Percentiles rank a stretch among this genome's conserved stretches.
Evolutionary conservation across 1,140 invertebrate genomes (phyloP).

Genomic region (Papilio glaucus): DNA sequence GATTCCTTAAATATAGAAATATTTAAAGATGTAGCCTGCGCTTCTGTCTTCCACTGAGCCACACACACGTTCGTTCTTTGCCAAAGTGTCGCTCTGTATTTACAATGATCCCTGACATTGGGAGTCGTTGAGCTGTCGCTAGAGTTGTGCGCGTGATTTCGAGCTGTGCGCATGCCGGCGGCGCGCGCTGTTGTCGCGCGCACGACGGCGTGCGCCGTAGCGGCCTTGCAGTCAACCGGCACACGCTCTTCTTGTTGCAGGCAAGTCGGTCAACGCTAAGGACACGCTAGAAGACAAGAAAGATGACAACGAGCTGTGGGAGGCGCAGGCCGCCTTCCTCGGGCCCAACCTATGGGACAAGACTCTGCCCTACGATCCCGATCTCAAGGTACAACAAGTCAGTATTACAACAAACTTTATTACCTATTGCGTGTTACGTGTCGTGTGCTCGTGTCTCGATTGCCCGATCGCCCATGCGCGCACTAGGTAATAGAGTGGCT

Average conservation of each 20-base stretch:
- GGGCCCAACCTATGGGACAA: slow-evolving; percentile 98
- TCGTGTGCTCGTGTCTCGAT: slow-evolving; percentile 60
- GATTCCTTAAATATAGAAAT: background rate
- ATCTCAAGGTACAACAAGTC: slow-evolving; percentile 95
- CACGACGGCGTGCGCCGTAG: slow-evolving; percentile 35
- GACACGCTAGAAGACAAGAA: slow-evolving; percentile 90
- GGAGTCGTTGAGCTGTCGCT: background rate
- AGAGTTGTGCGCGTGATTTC: background rate
- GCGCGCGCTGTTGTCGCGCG: slow-evolving; percentile 42
- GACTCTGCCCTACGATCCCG: slow-evolving; percentile 93
- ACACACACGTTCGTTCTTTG: background rate
- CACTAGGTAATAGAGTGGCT: slow-evolving; percentile 73
- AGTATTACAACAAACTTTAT: slow-evolving; percentile 81
- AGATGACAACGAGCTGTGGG: slow-evolving; percentile 93
- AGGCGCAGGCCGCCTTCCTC: slow-evolving; percentile 96
- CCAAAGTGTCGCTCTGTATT: background rate
- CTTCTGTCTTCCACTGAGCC: background rate
- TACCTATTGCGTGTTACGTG: slow-evolving; percentile 79
- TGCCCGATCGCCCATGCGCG: slow-evolving; percentile 56
- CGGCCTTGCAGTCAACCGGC: slow-evolving; percentile 61
- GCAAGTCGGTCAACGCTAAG: slow-evolving; percentile 86
- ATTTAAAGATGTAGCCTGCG: background rate
- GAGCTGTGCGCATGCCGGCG: slow-evolving; percentile 3
- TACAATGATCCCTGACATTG: background rate
- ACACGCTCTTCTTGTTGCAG: slow-evolving; percentile 80